Evolutionary conservation across 92 coral and sea anemone species (phyloP), one percentile per base, ranked within the genome.

Genomic region (Umimayanthus kanabou): DNA sequence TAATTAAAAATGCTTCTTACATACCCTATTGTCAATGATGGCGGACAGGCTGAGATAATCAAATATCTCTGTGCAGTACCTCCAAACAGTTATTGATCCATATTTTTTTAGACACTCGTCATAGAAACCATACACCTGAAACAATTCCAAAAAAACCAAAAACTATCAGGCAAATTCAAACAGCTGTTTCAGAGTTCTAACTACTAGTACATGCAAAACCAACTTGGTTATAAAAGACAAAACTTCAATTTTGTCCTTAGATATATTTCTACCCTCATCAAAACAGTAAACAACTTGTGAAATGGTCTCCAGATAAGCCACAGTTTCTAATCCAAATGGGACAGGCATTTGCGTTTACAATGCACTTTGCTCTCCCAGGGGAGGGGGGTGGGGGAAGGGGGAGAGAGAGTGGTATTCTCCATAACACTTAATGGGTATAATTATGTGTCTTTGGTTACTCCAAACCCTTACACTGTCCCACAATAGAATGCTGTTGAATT

Each of bases 61-160:
- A 91, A 97, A 97, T 73, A 97, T 97, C 89, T 97, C 99, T 87
- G 99, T 95, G 87, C 99, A 97, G 90, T 97, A 97, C 91, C 99
- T 91, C 99, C 98, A 97, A 81, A 97, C 99, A 28, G 99, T 95
- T 89, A 97, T 96, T n/a, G 99, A 97, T 18, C 99, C 99, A 88
- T 97, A 97, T 89, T 97, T 97, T 89, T 97, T 97, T 39, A 97
- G 92, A 89, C 99, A 97, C 86, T 97, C 99, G 86, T 97, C 99
- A 92, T 97, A 97, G 85, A 97, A 97, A 80, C 99, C 99, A 91
- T 97, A 97, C 80, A 97, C 99, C 98, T 96, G 88, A 40, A 86
- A 88, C 4, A 3, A 9, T 2, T 53, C 11, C 2, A 13, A 9
- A 5, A 28, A 16, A 55, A n/a, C n/a, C n/a, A 7, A 53, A 3